Base-by-base conservation (phyloP, 1,140 invertebrate genomes). In the Papilio aristodemus region DNA sequence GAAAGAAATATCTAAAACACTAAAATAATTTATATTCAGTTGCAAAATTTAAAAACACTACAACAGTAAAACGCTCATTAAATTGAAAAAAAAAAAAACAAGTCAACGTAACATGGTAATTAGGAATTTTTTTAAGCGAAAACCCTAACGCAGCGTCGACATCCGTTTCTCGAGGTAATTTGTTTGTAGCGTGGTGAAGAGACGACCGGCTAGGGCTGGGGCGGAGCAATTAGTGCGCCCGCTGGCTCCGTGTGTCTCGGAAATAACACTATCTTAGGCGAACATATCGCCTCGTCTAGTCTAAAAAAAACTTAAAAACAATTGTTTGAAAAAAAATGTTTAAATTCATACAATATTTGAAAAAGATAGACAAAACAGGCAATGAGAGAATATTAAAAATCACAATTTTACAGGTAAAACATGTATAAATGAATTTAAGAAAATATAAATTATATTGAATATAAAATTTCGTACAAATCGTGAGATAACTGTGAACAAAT, bases 151-250 rank as follows among this genome's bases (percentile, higher is more conserved):
- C 32, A 58, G 11, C 27, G 68, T 71, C 74, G 74, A 75, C 73
- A 75, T 77, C 75, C 73, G 78, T 79, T 82, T 71, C 77, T 78
- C 68, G 71, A 70, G 75, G 78, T 84, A 85, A 85, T 85, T 85
- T 85, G 81, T 84, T 81, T 85, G 78, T 75, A 74, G 77, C 75
- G 69, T 73, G 69, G 71, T 67, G 72, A 74, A 76, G 77, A 79
- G 78, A 77, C 72, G 71, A 50, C 70, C 38, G 68, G 59, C 64
- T 75, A 75, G 72, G 74, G 77, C 75, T 32, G 27, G 22, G 19
- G 19, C n/a, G 75, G 78, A 76, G 78, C 81, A 85, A 85, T 85
- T 85, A 85, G 81, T 78, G 76, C 70, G 75, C 70, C 58, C 68
- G 73, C 63, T 77, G 71, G 69, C 71, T 75, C 64, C 70, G 72